Base-by-base conservation (phyloP, 2,888 invertebrate species). In the Epirrhoe tristata region DNA sequence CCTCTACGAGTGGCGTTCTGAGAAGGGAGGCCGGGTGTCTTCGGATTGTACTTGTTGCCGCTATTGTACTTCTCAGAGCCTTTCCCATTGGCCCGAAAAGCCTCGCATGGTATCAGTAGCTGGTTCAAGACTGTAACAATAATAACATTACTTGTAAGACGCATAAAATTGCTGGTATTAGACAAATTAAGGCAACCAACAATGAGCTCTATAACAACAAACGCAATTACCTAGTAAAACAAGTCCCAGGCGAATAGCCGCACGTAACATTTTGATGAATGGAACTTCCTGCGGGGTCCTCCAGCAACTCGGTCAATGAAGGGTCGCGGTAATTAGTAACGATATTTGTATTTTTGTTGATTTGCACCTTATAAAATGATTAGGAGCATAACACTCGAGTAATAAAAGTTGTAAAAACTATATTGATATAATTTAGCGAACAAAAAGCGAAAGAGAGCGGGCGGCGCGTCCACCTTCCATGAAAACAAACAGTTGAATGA, bases 1-100 rank as follows among this genome's bases (percentile, higher is more conserved):
- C 93, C 92, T 78, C 82, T 81, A 48, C 88, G 79, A 0, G 85
- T 77, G 1, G 83, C 54, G 48, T 80, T 81, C 65, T 89, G 85
- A 6, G 82, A 74, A 3, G 88, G 81, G 14, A 84, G 69, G 5
- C 86, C 85, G 24, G 82, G 64, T 4, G 83, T 77, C 61, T 86
- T 86, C 0, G 79, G 68, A 46, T 81, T 81, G 17, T 78, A 43
- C 12, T 43, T 43, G 10, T 10, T 43, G 36, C 76, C 75, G 61
- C 68, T 81, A 14, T 70, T 73, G 54, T 75, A 72, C 39, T 74
- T 79, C 50, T 77, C 77, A 58, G 63, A 66, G 62, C 74, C 70
- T 39, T 74, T 72, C 53, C 74, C 68, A 63, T 74, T 77, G 10
- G 76, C 78, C 43, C 83, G 73, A 1, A 83, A 76, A 1, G 83